These are phyloP conservation scores for Drosophila paucipuncta DNA, from an alignment of 2,888 invertebrate species.

Conservation along the genomic window DNA sequence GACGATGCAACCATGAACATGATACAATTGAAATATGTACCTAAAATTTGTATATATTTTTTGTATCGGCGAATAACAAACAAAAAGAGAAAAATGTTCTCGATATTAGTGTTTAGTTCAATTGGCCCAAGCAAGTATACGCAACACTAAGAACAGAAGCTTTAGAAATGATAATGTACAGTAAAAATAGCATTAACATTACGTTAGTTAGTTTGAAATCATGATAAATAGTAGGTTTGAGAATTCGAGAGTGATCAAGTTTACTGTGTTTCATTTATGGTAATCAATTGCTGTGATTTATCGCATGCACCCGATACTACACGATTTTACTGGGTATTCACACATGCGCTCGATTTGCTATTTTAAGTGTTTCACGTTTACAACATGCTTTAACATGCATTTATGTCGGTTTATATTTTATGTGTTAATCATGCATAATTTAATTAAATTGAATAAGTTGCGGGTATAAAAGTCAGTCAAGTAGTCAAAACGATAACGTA, in stretches of 20 bases:
- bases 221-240: slow-evolving; percentile 47
- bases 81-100: slow-evolving; percentile 42
- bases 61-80: slow-evolving; percentile 30
- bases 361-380: slow-evolving; percentile 28
- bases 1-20: slow-evolving; percentile 99
- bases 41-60: slow-evolving; percentile 86
- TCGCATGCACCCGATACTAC: slow-evolving; percentile 24
- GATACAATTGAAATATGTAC: slow-evolving; percentile 99
- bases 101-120: slow-evolving; percentile 53
- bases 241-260: slow-evolving; percentile 49
- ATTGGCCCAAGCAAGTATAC: slow-evolving; percentile 29
- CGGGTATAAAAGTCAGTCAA: slow-evolving; percentile 5
- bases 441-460: neutral
- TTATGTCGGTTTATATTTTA: slow-evolving; percentile 16
- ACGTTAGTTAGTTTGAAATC: slow-evolving; percentile 55
- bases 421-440: slow-evolving; percentile 26
- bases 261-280: slow-evolving; percentile 55
- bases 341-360: slow-evolving; percentile 20
- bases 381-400: slow-evolving; percentile 41
- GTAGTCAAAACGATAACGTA: slow-evolving; percentile 22
- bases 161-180: slow-evolving; percentile 64
- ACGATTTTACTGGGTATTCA: slow-evolving; percentile 39
- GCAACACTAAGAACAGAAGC: slow-evolving; percentile 74
- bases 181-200: slow-evolving; percentile 67
- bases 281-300: slow-evolving; percentile 53